These are phyloP conservation scores for Stichodactyla helianthus DNA, from an alignment of 64 coral and sea anemone species.

Conservation along the genomic window DNA sequence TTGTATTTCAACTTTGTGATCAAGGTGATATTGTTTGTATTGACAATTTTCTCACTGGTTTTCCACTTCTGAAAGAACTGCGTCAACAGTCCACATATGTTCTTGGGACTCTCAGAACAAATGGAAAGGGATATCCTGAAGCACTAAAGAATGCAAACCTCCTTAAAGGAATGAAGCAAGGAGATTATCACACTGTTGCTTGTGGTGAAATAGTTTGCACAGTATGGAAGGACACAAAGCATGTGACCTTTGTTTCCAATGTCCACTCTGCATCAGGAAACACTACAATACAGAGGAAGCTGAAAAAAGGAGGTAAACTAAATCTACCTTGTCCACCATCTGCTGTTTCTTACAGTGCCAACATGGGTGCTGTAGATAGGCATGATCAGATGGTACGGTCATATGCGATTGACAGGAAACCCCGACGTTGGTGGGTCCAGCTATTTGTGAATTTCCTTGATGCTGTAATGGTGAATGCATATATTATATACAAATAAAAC, in stretches of 20 bases:
- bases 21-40: conserved; percentile 10
- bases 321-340: conserved; percentile 27
- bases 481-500: conserved; percentile 39
- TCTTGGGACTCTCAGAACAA: conserved; percentile 16
- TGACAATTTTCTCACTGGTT: conserved; percentile 21
- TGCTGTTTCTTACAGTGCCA: conserved; percentile 24
- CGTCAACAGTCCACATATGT: background rate
- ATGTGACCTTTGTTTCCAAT: conserved; percentile 37
- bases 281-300: conserved; percentile 12
- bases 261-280: conserved; percentile 15
- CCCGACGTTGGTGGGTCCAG: conserved; percentile 14
- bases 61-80: background rate
- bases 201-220: conserved; percentile 9
- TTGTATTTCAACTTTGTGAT: conserved; percentile 16
- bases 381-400: conserved; percentile 18
- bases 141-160: conserved; percentile 21
- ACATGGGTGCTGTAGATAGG: conserved; percentile 34
- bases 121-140: conserved; percentile 10
- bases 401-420: conserved; percentile 24
- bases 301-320: conserved; percentile 21
- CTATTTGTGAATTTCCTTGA: conserved; percentile 40
- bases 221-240: conserved; percentile 31
- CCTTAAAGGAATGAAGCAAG: conserved; percentile 28
- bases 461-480: conserved; percentile 45
- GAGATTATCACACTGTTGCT: conserved; percentile 27